These are phyloP conservation scores for Coranthus polyacanthus DNA, from an alignment of 2,797 vertebrate species.

Conservation along the genomic window DNA sequence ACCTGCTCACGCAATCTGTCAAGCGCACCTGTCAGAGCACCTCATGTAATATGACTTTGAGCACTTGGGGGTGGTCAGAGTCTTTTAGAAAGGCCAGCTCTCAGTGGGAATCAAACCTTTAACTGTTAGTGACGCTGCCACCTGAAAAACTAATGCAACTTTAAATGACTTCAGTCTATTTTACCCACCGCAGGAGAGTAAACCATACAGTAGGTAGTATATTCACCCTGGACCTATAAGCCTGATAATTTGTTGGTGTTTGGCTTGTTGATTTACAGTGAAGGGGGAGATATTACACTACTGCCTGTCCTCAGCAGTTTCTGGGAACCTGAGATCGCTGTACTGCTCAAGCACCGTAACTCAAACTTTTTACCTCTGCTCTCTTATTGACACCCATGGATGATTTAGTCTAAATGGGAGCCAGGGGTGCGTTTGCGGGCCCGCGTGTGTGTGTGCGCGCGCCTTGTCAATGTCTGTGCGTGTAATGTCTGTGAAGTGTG, in stretches of 20 bases:
- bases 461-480: conserved; percentile 15
- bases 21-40: conserved; percentile 50
- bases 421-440: conserved; percentile 27
- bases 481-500: conserved; percentile 49
- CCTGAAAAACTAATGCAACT: conserved; percentile 27
- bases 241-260: conserved; percentile 57
- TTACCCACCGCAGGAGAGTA: conserved; percentile 4
- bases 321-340: conserved; percentile 49
- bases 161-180: conserved; percentile 20
- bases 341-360: conserved; percentile 48
- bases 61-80: conserved; percentile 49
- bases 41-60: conserved; percentile 48
- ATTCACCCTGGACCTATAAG: conserved; percentile 26
- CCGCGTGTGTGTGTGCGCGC: conserved; percentile 2
- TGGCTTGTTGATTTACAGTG: conserved; percentile 60
- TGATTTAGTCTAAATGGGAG: conserved; percentile 69
- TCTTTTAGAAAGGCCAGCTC: conserved; percentile 70
- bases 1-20: conserved; percentile 52
- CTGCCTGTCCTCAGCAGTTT: conserved; percentile 67
- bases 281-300: conserved; percentile 47
- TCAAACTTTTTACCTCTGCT: conserved; percentile 62
- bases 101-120: conserved; percentile 54
- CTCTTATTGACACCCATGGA: conserved; percentile 54
- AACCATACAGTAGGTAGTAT: conserved; percentile 28
- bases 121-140: conserved; percentile 29